phyloP scores from a whole-genome alignment of 1,140 invertebrate genomes.

The Musca domestica region DNA sequence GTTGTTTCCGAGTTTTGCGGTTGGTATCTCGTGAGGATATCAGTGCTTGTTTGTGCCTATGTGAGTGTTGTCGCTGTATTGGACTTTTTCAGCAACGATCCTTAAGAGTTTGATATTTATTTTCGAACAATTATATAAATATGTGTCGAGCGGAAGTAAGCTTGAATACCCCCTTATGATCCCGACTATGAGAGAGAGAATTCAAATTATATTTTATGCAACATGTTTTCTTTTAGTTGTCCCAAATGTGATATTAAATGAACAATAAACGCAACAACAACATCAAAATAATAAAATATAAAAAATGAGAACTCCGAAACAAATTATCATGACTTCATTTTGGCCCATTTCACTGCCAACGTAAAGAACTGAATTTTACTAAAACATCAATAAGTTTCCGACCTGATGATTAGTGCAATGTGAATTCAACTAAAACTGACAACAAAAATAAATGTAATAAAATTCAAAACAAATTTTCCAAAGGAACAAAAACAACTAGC shows the following conservation, averaged over 20 bases:
- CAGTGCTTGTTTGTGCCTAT: too few species aligned
- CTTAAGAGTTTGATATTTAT: too few species aligned
- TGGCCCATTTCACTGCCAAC: conserved; percentile 13
- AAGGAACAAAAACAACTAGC: not conserved
- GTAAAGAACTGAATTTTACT: not conserved
- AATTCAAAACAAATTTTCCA: not conserved
- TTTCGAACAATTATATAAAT: too few species aligned
- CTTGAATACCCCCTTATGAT: too few species aligned
- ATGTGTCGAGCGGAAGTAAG: too few species aligned
- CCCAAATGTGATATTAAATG: not conserved
- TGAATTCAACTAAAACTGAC: not conserved
- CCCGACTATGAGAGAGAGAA: too few species aligned
- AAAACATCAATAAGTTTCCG: not conserved
- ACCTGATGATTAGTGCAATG: not conserved
- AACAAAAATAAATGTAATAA: not conserved
- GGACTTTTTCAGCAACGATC: too few species aligned
- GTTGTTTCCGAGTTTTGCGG: too few species aligned
- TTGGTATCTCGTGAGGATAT: too few species aligned
- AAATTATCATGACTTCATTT: not conserved
- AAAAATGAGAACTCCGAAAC: not conserved
- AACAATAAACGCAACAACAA: not conserved
- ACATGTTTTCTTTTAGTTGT: not conserved
- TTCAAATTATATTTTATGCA: too few species aligned
- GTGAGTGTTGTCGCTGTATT: too few species aligned
- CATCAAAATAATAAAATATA: conserved; percentile 1